A percentile compares a stretch with the other conserved stretches of the same genome.
Conservation (phyloP, 1,140 invertebrate genomes). For the Dreissena rostriformis region DNA sequence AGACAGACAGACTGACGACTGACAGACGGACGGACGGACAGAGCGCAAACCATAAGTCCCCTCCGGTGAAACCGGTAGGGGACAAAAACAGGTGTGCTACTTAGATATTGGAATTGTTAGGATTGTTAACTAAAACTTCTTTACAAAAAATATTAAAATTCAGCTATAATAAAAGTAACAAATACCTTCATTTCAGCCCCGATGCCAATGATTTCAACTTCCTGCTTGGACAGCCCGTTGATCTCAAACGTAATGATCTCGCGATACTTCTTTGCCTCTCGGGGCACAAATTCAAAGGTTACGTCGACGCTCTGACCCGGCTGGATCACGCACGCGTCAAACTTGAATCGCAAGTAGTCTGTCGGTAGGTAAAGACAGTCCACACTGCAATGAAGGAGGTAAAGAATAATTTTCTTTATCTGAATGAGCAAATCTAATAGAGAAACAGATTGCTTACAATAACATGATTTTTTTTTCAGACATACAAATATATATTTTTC, state of each 20-base stretch:
- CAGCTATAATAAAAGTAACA: not conserved
- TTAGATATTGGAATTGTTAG: too few relatives aligned
- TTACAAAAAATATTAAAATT: not conserved
- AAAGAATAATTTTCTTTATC: too few relatives aligned
- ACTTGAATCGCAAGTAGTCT: constrained; percentile 75
- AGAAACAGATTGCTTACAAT: too few relatives aligned
- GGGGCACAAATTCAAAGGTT: constrained; percentile 79
- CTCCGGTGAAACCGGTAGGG: too few relatives aligned
- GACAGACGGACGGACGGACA: too few relatives aligned
- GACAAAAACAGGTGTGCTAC: too few relatives aligned
- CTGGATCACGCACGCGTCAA: constrained; percentile 76
- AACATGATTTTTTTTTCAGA: too few relatives aligned
- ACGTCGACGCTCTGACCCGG: constrained; percentile 71
- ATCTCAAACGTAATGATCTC: constrained; percentile 80
- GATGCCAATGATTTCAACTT: constrained; percentile 75
- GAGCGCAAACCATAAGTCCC: too few relatives aligned
- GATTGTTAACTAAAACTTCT: too few relatives aligned
- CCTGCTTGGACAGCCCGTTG: constrained; percentile 79
- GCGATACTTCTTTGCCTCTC: constrained; percentile 76
- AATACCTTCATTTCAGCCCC: constrained; percentile 80
- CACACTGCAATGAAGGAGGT: constrained; percentile 70
- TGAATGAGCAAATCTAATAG: too few relatives aligned
- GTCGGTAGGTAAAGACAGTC: constrained; percentile 78
- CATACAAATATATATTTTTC: too few relatives aligned
- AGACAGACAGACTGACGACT: too few relatives aligned